Evolutionary conservation across 2,888 invertebrate genomes (phyloP), one percentile per base, ranked within the genome.

Genomic region (Kuschelorhynchus macadamiae): DNA sequence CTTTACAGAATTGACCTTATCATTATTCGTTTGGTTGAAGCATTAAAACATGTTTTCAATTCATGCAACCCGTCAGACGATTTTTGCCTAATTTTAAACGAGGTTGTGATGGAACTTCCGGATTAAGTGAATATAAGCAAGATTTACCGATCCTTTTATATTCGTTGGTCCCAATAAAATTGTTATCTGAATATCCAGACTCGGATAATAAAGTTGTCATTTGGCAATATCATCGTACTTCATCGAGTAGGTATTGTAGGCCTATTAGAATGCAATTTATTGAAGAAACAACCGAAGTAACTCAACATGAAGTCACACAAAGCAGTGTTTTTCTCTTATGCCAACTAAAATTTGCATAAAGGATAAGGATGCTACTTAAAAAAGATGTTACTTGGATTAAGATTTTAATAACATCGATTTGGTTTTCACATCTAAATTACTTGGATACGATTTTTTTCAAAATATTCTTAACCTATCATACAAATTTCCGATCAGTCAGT

Each of bases 81-180:
- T 21, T 12, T 14, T 41, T 9, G 12, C 5, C 5, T 60, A 21
- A 33, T 14, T 49, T 60, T 60, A 41, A 36, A 25, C 7, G 25
- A 7, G 25, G 25, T 25, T 25, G 25, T 49, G 30, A 49, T 25
- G 49, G 49, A 49, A 53, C 36, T 53, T 53, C 53, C 20, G 56
- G 42, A 12, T 16, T 32, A 16, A 44, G 42, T 17, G 12, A 33
- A 56, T 56, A 56, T 33, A 56, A 56, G 16, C 42, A 56, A 56
- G n/a, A 11, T 56, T 56, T 36, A 70, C 64, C 63, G 75, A 77
- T 73, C 67, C 75, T 9, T 67, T 70, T 70, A 73, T 77, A 39
- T 78, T 75, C 72, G 41, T 32, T 77, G 33, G 79, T 80, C 42
- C 77, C 78, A 30, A 39, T 80, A 44, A 73, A 75, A 21, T 65